These are phyloP conservation scores for Hoplostethus atlanticus DNA, from an alignment of 2,797 vertebrate species.

Conservation along the genomic window DNA sequence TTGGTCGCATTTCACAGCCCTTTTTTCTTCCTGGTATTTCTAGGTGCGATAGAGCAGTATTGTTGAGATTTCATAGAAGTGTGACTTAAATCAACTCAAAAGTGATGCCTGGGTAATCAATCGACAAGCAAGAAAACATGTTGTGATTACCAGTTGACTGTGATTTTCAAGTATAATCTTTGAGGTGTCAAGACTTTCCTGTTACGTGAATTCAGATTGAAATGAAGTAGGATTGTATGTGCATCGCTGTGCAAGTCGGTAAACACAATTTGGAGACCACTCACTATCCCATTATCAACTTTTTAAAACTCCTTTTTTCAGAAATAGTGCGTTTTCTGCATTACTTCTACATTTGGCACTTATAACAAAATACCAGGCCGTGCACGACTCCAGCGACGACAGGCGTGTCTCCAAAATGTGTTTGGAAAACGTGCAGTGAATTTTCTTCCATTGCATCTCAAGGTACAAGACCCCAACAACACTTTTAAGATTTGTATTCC, in stretches of 20 bases:
- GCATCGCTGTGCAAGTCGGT: slow-evolving; percentile 44
- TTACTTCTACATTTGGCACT: no score
- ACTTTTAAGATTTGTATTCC: no score
- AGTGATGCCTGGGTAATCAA: neutral
- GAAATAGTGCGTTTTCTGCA: no score
- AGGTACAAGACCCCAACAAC: neutral
- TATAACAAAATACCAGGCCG: no score
- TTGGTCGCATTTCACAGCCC: slow-evolving; percentile 28
- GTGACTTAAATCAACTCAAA: neutral
- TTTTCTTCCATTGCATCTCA: slow-evolving; percentile 29
- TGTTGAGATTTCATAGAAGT: neutral
- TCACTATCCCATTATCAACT: neutral
- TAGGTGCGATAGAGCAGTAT: slow-evolving; percentile 1
- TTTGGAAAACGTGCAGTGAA: slow-evolving; percentile 21
- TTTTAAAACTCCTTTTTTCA: neutral
- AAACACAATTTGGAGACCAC: slow-evolving; percentile 37
- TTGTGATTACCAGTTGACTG: neutral
- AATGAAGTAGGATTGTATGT: slow-evolving; percentile 70
- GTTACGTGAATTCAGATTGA: slow-evolving; percentile 8
- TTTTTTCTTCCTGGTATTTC: neutral
- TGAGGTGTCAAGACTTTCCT: neutral
- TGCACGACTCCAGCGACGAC: no score
- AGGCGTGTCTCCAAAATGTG: slow-evolving; percentile 1
- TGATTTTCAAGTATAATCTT: neutral
- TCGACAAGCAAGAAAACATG: slow-evolving; percentile 3